These are phyloP conservation scores for Myxocyprinus asiaticus DNA, from an alignment of 2,113 vertebrate species.

Conservation along the genomic window DNA sequence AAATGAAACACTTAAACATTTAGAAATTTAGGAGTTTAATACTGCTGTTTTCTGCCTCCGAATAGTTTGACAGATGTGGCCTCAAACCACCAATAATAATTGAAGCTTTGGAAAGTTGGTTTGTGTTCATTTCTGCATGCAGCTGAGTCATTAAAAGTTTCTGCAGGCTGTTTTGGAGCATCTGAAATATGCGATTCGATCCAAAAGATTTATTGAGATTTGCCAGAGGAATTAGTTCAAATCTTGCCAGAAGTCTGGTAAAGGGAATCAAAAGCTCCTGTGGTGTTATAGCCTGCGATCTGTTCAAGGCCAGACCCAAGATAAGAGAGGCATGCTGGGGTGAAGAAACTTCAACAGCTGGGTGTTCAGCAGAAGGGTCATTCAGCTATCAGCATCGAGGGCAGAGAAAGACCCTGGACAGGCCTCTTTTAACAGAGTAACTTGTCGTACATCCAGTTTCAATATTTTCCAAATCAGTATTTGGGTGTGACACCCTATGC, in stretches of 20 bases:
- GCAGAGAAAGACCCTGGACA: not conserved
- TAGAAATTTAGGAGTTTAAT: not conserved
- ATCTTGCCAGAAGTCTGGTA: constrained; percentile 13
- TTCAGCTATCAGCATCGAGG: constrained; percentile 4
- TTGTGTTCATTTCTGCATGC: not conserved
- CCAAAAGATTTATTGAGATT: not conserved
- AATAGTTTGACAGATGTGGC: constrained; percentile 1
- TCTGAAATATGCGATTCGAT: constrained; percentile 13
- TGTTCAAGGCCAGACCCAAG: constrained; percentile 20
- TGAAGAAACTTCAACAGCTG: not conserved
- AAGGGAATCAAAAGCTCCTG: constrained; percentile 5
- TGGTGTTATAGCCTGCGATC: not conserved
- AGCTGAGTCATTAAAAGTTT: constrained; percentile 17
- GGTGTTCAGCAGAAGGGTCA: constrained; percentile 2
- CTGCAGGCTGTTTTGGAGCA: constrained; percentile 1
- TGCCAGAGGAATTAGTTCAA: not conserved
- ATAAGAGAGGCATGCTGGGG: not conserved
- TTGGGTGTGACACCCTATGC: no score
- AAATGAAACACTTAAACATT: no score
- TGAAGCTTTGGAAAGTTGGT: constrained; percentile 10
- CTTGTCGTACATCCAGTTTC: not conserved
- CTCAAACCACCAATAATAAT: constrained; percentile 6
- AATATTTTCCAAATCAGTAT: not conserved
- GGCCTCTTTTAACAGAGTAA: not conserved
- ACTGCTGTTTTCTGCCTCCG: not conserved